Conservation (phyloP, 64 coral and sea anemone species). For the Pachyseris speciosa region DNA sequence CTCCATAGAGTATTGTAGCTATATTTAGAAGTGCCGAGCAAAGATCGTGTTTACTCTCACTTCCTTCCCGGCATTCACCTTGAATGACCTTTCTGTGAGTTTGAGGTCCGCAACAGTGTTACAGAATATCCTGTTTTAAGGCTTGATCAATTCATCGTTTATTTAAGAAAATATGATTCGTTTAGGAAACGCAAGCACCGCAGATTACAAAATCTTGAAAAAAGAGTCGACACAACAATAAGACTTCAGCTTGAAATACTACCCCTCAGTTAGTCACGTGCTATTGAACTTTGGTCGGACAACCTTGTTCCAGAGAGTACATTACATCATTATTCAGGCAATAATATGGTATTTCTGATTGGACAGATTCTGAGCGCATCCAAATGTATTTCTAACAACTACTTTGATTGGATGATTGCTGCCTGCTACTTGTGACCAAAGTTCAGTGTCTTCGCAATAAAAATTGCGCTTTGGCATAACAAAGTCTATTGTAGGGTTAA, state of each 20-base stretch:
- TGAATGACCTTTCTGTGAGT: background rate
- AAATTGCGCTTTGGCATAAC: background rate
- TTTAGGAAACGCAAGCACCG: background rate
- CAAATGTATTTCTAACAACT: background rate
- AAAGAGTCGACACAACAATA: too few species aligned
- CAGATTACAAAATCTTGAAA: background rate
- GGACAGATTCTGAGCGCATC: background rate
- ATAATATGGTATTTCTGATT: background rate
- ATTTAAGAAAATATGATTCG: background rate
- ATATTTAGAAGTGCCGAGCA: too few species aligned
- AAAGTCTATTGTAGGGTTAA: too few species aligned
- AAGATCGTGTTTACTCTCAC: background rate
- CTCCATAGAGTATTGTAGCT: too few species aligned
- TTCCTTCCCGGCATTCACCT: background rate
- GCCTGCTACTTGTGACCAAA: background rate
- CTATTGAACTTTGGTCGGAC: background rate
- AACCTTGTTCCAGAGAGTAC: too few species aligned
- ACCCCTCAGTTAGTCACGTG: conserved; percentile 12
- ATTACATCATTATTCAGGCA: background rate
- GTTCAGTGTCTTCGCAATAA: background rate
- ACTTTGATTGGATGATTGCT: background rate
- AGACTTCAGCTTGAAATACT: too few species aligned
- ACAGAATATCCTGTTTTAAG: background rate
- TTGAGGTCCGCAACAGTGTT: background rate
- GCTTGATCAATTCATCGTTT: background rate